These are phyloP conservation scores for Cabera pusaria DNA, from an alignment of 2,888 invertebrate species.

Conservation along the genomic window DNA sequence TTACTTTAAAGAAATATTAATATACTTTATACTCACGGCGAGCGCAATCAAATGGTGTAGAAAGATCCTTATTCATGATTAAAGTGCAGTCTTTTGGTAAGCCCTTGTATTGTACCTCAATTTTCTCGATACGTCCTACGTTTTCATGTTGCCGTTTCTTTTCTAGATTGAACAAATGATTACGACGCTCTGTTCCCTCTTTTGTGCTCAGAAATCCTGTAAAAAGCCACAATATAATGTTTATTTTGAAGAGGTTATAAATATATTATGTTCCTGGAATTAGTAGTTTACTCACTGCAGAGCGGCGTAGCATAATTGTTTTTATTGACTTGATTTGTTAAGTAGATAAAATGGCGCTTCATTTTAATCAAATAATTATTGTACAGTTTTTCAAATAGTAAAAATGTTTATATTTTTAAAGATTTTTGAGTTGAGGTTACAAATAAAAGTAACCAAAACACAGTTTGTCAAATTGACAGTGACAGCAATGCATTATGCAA, in stretches of 20 bases:
- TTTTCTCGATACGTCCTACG: conserved; percentile 95
- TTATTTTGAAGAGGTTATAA: not conserved
- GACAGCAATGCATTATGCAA: too few species aligned
- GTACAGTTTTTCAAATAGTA: too few species aligned
- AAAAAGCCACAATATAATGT: conserved; percentile 28
- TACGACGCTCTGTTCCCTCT: conserved; percentile 82
- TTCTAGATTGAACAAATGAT: conserved; percentile 90
- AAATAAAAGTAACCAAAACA: too few species aligned
- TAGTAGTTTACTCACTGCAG: conserved; percentile 31
- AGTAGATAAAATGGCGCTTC: conserved; percentile 52
- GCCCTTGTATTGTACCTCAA: conserved; percentile 91
- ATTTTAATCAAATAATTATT: conserved; percentile 41
- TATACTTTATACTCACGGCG: conserved; percentile 85
- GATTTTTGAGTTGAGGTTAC: too few species aligned
- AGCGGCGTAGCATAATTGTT: conserved; percentile 39
- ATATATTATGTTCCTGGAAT: not conserved
- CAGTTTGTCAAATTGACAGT: too few species aligned
- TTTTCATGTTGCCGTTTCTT: conserved; percentile 87
- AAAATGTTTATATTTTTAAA: too few species aligned
- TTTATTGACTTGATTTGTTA: conserved; percentile 47
- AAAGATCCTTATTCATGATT: conserved; percentile 95
- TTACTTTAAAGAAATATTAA: too few species aligned
- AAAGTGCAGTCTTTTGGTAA: conserved; percentile 88
- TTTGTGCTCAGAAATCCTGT: conserved; percentile 74
- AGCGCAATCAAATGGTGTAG: conserved; percentile 96